Evolutionary conservation across 2,113 vertebrate genomes (phyloP), one percentile per base, ranked within the genome.

Genomic region (Diphyllodes magnificus): DNA sequence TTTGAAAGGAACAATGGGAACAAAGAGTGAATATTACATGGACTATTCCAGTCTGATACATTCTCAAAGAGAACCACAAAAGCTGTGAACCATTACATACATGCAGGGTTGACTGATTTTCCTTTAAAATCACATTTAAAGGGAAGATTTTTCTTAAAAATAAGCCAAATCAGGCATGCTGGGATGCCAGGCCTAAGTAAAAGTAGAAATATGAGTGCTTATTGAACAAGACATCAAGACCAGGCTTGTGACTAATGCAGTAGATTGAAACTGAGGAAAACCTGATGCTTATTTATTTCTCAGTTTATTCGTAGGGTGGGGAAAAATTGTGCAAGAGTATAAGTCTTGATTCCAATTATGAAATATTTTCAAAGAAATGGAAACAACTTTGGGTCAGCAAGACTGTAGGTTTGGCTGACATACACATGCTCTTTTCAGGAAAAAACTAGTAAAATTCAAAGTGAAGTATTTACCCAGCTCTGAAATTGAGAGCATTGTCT

Each of bases 1-100:
- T 96, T 91, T 91, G 83, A 93, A 93, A 93, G 85, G 66, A 77
- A 45, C 65, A 85, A n/a, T 45, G 60, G 47, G 87, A 89, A 59
- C 71, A 73, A 87, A 80, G 82, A 82, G 47, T 81, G 88, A 81
- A 57, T 83, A 31, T 71, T 83, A 49, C 39, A 19, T 27, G 16
- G 35, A 37, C 17, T n/a, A 7, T 59, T 65, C 65, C 65, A 56
- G 35, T 40, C 44, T 90, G 59, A 59, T 49, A 61, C 45, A 12
- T 82, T 91, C 86, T 85, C 88, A 66, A 93, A 60, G 37, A 82
- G 35, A 93, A 40, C 63, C 71, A 54, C 35, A 83, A 83, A 84
- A 88, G 61, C 77, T 75, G 28, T 49, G 65, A 89, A 51, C n/a
- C 4, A 1, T 68, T 89, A 31, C 31, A 40, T 53, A 35, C 24